These are phyloP conservation scores for Antheraea mylitta DNA, from an alignment of 1,140 invertebrate species.

Conservation along the genomic window DNA sequence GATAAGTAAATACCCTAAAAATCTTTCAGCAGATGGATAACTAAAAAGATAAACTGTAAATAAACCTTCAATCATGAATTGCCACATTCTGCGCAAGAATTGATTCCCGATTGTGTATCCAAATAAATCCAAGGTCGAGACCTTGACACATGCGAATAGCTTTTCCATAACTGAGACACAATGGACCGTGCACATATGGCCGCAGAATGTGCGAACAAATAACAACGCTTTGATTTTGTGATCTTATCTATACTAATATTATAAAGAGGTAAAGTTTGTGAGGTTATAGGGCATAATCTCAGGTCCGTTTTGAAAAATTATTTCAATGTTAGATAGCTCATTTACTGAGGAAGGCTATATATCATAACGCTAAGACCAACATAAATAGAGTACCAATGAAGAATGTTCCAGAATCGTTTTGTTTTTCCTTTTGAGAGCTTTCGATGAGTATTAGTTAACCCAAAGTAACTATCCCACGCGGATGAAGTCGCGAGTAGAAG, in stretches of 20 bases:
- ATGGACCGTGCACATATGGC: background rate
- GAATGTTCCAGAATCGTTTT: too few relatives aligned
- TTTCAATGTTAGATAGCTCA: too few relatives aligned
- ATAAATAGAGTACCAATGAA: too few relatives aligned
- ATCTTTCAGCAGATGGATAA: background rate
- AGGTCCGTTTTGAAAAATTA: too few relatives aligned
- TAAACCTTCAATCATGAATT: slow-evolving; percentile 5
- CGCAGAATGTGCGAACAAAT: background rate
- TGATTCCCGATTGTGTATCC: slow-evolving; percentile 37
- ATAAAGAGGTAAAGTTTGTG: too few relatives aligned
- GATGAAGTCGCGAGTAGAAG: too few relatives aligned
- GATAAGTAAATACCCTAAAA: background rate
- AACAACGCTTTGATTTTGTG: background rate
- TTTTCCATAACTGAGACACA: slow-evolving; percentile 31
- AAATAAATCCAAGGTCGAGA: slow-evolving; percentile 38
- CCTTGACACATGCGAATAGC: slow-evolving; percentile 39
- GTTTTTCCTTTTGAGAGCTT: too few relatives aligned
- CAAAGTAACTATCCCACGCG: too few relatives aligned
- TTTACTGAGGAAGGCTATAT: too few relatives aligned
- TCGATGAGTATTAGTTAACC: too few relatives aligned
- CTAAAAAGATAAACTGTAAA: background rate
- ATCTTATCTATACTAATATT: background rate
- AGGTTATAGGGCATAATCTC: too few relatives aligned
- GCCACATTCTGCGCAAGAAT: slow-evolving; percentile 14
- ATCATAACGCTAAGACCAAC: too few relatives aligned